Base-by-base conservation (phyloP, 2,797 vertebrate species). In the Liasis olivaceus region DNA sequence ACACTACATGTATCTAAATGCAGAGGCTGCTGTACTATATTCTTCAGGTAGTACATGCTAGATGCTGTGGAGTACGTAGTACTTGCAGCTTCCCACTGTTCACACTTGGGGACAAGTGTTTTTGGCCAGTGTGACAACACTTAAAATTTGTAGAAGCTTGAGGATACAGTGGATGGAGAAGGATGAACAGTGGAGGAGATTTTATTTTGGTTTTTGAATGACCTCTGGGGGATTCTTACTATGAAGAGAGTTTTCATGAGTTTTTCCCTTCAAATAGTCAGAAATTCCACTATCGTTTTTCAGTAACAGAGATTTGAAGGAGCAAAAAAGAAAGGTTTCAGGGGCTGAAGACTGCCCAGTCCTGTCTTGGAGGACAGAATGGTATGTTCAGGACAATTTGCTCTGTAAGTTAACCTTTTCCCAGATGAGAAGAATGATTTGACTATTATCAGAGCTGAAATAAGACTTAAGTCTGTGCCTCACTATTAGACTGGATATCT, bases 401-500 rank as follows among this genome's bases (percentile, higher is more conserved):
- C 36, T 81, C 36, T 81, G 20, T 81, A 47, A 81, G 22, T 42
- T 47, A 81, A 47, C 72, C 72, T 81, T 47, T 81, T 81, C 72
- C 47, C 20, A 81, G 22, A 24, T 47, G 72, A 81, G 72, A 47
- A 81, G 47, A 81, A 81, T 81, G 72, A 47, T 81, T 36, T 47
- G 72, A 81, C 72, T 36, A 47, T 47, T 81, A 47, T 81, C 72
- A 24, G 47, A 81, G 42, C 72, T 81, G 42, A 81, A 81, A 81
- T 47, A 54, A 54, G 51, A 54, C 8, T 54, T 54, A 54, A 93
- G 93, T 94, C 92, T 91, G 89, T 92, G 94, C 93, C 93, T 93
- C 89, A 90, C 91, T 93, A 91, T 93, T 92, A 92, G 94, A 93
- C 86, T 85, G 92, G 59, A 81, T 24, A 81, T 36, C 42, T 81